A percentile compares a stretch with the other conserved stretches of the same genome.
Conservation (phyloP, 2,797 vertebrate genomes). For the Loriculus beryllinus region DNA sequence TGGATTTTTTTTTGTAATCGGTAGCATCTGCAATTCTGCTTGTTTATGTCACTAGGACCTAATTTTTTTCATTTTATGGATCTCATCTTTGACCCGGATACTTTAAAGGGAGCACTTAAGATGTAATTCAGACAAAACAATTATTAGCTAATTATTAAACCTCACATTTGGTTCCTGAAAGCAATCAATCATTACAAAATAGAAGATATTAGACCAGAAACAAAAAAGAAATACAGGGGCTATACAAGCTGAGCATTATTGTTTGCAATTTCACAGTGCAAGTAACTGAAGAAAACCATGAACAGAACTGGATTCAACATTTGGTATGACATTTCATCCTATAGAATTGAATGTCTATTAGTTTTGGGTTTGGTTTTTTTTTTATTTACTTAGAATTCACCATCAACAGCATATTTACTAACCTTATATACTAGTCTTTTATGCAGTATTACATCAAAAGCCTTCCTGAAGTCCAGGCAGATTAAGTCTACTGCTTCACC, state of each 20-base stretch:
- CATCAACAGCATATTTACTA: constrained; percentile 70
- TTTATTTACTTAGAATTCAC: constrained; percentile 60
- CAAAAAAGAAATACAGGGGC: constrained; percentile 4
- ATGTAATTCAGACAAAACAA: constrained; percentile 1
- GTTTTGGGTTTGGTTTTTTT: not conserved
- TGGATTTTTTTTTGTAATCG: not conserved
- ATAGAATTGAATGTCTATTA: constrained; percentile 49
- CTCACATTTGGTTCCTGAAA: constrained; percentile 27
- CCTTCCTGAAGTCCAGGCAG: constrained; percentile 72
- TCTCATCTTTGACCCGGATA: not conserved
- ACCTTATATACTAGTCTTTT: constrained; percentile 73
- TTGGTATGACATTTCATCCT: constrained; percentile 62
- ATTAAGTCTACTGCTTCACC: constrained; percentile 73
- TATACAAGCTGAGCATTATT: constrained; percentile 49
- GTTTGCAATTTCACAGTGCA: constrained; percentile 36
- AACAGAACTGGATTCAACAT: constrained; percentile 64
- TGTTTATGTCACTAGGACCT: not conserved
- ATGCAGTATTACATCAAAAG: constrained; percentile 73
- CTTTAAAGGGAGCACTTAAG: not conserved
- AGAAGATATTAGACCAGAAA: constrained; percentile 24
- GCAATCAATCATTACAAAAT: not conserved
- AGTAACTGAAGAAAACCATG: constrained; percentile 21
- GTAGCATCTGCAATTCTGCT: not conserved
- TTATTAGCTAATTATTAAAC: not conserved
- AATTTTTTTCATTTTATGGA: not conserved